These are phyloP conservation scores for Neotragus moschatus DNA, from an alignment of 2,113 vertebrate species.

Conservation along the genomic window DNA sequence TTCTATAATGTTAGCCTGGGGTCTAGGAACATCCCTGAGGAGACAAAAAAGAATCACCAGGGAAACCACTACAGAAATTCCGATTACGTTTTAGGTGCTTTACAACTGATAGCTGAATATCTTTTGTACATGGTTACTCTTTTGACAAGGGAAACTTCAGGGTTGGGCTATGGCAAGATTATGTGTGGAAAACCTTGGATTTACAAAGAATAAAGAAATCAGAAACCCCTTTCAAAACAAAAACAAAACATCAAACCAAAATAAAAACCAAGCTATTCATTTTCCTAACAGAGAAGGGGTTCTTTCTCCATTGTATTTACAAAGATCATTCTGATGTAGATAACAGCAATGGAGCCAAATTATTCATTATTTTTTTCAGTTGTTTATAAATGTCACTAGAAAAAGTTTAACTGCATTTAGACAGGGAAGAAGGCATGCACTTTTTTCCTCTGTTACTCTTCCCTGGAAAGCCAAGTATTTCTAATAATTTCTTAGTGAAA, in stretches of 20 bases:
- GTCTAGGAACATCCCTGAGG: neutral
- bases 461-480: neutral
- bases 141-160: neutral
- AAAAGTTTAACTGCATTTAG: neutral
- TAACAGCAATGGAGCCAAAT: neutral
- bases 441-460: constrained; percentile 20
- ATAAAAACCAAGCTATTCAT: neutral
- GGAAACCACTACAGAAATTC: constrained; percentile 39
- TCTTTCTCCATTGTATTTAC: neutral
- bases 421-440: neutral
- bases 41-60: constrained; percentile 38
- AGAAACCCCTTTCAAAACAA: neutral
- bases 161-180: neutral
- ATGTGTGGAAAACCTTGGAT: constrained; percentile 1
- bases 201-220: neutral
- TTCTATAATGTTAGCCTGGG: neutral
- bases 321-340: neutral
- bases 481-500: constrained; percentile 7
- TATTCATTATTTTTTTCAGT: neutral
- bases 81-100: constrained; percentile 47
- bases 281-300: neutral
- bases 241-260: neutral
- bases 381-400: neutral
- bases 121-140: neutral
- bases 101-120: neutral